phyloP scores from a whole-genome alignment of 2,113 vertebrate genomes.

The Cepphus grylle region DNA sequence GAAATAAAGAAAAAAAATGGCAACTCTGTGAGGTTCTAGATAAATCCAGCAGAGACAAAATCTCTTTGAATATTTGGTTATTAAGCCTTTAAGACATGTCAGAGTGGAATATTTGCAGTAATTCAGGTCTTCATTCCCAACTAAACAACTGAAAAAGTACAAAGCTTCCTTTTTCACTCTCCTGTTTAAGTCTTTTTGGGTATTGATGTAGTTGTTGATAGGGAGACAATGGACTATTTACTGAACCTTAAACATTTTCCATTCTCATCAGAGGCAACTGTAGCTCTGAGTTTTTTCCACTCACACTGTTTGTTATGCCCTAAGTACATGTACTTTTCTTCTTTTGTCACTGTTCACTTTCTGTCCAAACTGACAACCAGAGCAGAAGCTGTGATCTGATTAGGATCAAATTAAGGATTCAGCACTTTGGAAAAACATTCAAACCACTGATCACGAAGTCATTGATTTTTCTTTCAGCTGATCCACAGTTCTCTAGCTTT shows the following conservation, averaged over 20 bases:
- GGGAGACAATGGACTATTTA: not conserved
- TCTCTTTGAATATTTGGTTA: not conserved
- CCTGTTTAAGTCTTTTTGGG: not conserved
- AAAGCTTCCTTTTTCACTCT: not conserved
- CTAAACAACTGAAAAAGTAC: not conserved
- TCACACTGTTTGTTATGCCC: not conserved
- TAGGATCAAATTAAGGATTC: conserved; percentile 6
- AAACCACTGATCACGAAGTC: not conserved
- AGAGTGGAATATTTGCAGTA: not conserved
- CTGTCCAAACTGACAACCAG: not conserved
- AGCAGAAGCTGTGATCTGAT: conserved; percentile 16
- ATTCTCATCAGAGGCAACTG: not conserved
- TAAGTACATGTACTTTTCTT: not conserved
- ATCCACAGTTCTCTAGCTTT: not conserved
- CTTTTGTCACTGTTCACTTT: not conserved
- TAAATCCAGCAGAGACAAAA: not conserved
- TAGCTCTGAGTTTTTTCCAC: not conserved
- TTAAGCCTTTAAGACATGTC: not conserved
- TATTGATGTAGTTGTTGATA: not conserved
- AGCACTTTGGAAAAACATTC: conserved; percentile 15
- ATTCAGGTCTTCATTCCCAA: not conserved
- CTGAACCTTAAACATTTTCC: not conserved
- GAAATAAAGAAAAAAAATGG: not conserved
- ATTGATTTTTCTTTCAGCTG: conserved; percentile 14
- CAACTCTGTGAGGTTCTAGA: not conserved